Percentiles rank a stretch among this genome's conserved stretches.
Conservation (phyloP, 2,113 vertebrate species). For the Microtus richardsoni region DNA sequence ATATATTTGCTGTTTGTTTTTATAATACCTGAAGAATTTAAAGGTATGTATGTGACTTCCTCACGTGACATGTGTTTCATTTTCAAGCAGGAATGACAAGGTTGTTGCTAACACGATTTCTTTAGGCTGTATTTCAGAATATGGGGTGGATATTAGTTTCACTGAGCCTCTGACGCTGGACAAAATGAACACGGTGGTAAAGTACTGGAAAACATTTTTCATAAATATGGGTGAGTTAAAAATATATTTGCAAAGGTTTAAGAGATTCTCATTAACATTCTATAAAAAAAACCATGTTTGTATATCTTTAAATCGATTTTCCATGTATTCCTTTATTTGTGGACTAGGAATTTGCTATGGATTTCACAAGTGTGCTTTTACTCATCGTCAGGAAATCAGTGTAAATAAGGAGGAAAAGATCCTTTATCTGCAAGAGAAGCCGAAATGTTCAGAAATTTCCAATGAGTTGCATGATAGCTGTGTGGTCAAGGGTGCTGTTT, state of each 20-base stretch:
- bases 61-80: background rate
- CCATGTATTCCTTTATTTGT: background rate
- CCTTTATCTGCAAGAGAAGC: background rate
- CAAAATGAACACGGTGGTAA: constrained; percentile 73
- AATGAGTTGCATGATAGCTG: background rate
- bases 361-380: background rate
- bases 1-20: constrained; percentile 73
- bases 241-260: constrained; percentile 52
- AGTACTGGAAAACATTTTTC: constrained; percentile 73
- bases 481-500: background rate
- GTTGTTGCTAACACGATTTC: constrained; percentile 53
- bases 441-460: background rate
- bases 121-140: constrained; percentile 79
- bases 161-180: constrained; percentile 77
- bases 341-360: background rate
- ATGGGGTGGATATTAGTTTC: constrained; percentile 76
- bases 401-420: constrained; percentile 11
- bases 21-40: constrained; percentile 75
- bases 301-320: background rate
- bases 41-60: constrained; percentile 64
- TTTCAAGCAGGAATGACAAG: constrained; percentile 8
- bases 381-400: background rate
- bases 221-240: constrained; percentile 70
- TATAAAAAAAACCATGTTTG: background rate
- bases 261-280: constrained; percentile 29